These are phyloP conservation scores for Nipponia nippon DNA, from an alignment of 2,113 vertebrate species.

Conservation along the genomic window DNA sequence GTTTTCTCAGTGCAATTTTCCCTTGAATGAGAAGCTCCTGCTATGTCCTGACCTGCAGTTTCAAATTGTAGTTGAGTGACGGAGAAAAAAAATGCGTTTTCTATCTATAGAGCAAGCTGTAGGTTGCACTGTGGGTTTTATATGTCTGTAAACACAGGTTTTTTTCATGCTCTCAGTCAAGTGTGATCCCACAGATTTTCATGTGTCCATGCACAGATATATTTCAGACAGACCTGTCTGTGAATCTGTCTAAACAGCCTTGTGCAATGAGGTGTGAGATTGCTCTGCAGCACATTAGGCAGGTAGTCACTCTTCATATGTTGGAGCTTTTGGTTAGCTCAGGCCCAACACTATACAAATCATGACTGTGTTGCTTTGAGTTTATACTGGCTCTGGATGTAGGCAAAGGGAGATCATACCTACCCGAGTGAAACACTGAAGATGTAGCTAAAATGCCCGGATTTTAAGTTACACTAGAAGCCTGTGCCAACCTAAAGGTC, in stretches of 20 bases:
- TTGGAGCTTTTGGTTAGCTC: background rate
- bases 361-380: background rate
- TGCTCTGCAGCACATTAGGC: background rate
- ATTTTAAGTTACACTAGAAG: background rate
- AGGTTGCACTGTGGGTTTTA: background rate
- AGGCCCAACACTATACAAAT: background rate
- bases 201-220: background rate
- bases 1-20: background rate
- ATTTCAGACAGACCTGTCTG: background rate
- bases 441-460: background rate
- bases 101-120: background rate
- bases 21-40: background rate
- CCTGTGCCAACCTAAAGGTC: background rate
- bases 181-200: background rate
- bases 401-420: background rate
- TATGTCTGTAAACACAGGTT: accelerated
- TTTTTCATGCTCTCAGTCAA: background rate
- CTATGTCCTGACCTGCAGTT: background rate
- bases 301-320: accelerated
- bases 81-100: background rate
- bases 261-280: background rate
- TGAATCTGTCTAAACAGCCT: background rate
- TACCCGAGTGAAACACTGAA: background rate
- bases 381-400: background rate
- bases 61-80: background rate